These are phyloP conservation scores for Caranx ignobilis DNA, from an alignment of 2,113 vertebrate species.

Conservation along the genomic window DNA sequence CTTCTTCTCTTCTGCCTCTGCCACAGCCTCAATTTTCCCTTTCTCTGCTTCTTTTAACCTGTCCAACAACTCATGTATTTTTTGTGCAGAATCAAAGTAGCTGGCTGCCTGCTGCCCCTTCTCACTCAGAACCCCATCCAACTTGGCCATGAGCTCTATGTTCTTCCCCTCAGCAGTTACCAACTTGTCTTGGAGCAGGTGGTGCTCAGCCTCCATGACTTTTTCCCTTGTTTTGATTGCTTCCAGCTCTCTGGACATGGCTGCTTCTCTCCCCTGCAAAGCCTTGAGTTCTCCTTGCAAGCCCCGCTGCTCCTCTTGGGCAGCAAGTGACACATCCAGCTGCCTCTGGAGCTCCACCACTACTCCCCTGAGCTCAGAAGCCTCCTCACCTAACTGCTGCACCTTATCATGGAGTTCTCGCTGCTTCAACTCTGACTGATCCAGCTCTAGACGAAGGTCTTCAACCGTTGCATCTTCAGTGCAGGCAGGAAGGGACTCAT, in stretches of 20 bases:
- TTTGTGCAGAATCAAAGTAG: constrained; percentile 83
- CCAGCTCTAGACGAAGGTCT: constrained; percentile 92
- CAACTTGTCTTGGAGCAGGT: constrained; percentile 80
- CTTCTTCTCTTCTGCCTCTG: constrained; percentile 75
- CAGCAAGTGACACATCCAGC: constrained; percentile 82
- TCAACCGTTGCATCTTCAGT: constrained; percentile 84
- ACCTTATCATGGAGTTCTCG: constrained; percentile 84
- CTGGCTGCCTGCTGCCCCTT: constrained; percentile 80
- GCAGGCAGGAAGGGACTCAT: constrained; percentile 73
- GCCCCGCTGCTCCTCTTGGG: constrained; percentile 82
- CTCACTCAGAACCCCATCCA: constrained; percentile 74
- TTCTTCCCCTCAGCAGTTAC: constrained; percentile 81
- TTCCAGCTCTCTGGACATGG: constrained; percentile 80
- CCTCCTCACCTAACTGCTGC: constrained; percentile 89
- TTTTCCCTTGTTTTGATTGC: constrained; percentile 66
- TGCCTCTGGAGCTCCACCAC: constrained; percentile 88
- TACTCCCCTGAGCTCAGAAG: constrained; percentile 85
- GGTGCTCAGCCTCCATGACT: constrained; percentile 63
- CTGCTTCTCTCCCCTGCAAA: constrained; percentile 73
- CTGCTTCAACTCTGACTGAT: constrained; percentile 92
- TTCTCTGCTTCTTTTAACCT: constrained; percentile 86
- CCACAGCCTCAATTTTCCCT: constrained; percentile 80
- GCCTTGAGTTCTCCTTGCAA: constrained; percentile 77
- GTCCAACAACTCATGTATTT: constrained; percentile 84
- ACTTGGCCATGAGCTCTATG: constrained; percentile 79